Conservation (phyloP, 1,140 invertebrate species). For the Hetaerina americana region DNA sequence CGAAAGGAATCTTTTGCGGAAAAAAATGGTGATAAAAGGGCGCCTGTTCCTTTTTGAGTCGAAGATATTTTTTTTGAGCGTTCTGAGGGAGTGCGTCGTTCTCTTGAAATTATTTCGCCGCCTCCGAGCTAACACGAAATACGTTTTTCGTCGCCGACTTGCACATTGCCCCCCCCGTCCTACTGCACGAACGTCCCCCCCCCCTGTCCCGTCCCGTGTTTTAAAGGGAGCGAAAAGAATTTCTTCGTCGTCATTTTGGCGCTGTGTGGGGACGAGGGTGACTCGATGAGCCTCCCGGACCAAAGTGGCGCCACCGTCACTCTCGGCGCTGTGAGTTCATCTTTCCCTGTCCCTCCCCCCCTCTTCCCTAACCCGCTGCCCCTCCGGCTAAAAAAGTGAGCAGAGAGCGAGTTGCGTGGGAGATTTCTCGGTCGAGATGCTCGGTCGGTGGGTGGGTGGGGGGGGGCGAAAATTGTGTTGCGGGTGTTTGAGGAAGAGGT, state of each 20-base stretch:
- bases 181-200: no score
- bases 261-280: background rate
- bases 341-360: no score
- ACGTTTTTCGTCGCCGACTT: background rate
- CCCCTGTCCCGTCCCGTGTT: no score
- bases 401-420: background rate
- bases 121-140: background rate
- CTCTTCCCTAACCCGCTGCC: no score
- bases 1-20: no score
- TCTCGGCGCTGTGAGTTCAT: no score
- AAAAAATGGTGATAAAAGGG: background rate
- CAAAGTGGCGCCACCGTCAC: background rate
- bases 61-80: no score
- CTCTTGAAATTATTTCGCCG: background rate
- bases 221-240: background rate
- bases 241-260: background rate
- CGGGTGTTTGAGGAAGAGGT: no score
- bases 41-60: background rate
- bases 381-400: background rate
- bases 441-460: background rate
- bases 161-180: background rate
- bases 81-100: background rate
- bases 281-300: background rate
- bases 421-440: background rate
- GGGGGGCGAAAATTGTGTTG: no score